phyloP scores from a whole-genome alignment of 1,140 invertebrate species.

The Leptestheria dahalacensis region DNA sequence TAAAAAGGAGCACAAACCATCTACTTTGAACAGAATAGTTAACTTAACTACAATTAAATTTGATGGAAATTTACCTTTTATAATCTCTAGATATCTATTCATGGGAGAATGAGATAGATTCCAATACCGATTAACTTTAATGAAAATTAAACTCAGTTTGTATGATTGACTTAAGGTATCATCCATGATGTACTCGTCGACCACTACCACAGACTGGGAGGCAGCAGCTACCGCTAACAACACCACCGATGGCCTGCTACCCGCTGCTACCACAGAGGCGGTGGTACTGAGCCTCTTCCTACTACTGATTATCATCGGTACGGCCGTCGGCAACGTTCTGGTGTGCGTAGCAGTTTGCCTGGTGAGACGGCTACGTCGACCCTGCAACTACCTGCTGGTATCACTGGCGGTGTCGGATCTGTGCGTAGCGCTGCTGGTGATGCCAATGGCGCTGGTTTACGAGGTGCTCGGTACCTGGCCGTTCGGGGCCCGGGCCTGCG shows the following conservation, averaged over 20 bases:
- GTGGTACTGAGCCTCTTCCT: conserved; percentile 53
- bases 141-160: too few species aligned
- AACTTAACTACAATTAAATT: too few species aligned
- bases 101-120: too few species aligned
- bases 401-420: conserved; percentile 65
- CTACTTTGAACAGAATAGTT: too few species aligned
- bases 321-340: conserved; percentile 73
- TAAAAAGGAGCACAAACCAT: too few species aligned
- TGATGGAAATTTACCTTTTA: too few species aligned
- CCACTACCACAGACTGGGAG: too few species aligned
- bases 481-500: conserved; percentile 66
- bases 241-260: neutral
- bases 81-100: too few species aligned
- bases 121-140: too few species aligned
- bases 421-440: conserved; percentile 56
- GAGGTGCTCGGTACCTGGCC: conserved; percentile 62
- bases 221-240: too few species aligned
- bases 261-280: conserved; percentile 29
- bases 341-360: conserved; percentile 71
- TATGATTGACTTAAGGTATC: too few species aligned
- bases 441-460: conserved; percentile 64
- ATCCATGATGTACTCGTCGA: too few species aligned
- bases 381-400: conserved; percentile 66
- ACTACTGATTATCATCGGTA: conserved; percentile 57
- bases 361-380: conserved; percentile 53